phyloP scores from a whole-genome alignment of 2,113 vertebrate species.

The Tychaedon coryphoeus region DNA sequence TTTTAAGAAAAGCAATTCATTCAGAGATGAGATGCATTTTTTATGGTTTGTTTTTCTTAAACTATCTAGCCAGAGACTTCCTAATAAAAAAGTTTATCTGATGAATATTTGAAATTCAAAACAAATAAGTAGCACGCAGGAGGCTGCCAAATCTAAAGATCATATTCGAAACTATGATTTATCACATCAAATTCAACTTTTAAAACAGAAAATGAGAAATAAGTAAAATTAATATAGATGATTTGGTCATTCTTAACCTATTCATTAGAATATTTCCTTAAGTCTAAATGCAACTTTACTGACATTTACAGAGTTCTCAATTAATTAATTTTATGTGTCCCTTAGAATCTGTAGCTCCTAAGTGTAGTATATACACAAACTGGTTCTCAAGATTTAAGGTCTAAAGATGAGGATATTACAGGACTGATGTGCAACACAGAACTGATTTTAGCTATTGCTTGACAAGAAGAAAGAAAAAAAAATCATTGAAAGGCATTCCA shows the following conservation, averaged over 20 bases:
- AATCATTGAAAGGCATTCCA: constrained; percentile 7
- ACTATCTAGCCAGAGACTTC: background rate
- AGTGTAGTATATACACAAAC: background rate
- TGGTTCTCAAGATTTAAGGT: background rate
- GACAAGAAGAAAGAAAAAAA: background rate
- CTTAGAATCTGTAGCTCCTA: background rate
- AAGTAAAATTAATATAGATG: background rate
- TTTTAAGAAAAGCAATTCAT: background rate
- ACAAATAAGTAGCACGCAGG: background rate
- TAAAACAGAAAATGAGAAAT: constrained; percentile 5
- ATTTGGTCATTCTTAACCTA: background rate
- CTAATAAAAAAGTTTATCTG: background rate
- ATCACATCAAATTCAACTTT: background rate
- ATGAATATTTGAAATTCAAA: constrained; percentile 20
- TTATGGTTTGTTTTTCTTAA: constrained; percentile 6
- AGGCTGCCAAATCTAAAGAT: background rate
- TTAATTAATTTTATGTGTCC: background rate
- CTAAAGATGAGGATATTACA: background rate
- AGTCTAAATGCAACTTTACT: background rate
- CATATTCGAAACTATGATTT: background rate
- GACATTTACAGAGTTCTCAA: background rate
- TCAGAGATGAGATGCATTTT: background rate
- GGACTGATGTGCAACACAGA: background rate
- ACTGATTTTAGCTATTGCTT: background rate
- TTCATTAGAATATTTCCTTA: background rate